Evolutionary conservation across 2,797 vertebrate species (phyloP).

Genomic region (Hapalemur alaotrensis): DNA sequence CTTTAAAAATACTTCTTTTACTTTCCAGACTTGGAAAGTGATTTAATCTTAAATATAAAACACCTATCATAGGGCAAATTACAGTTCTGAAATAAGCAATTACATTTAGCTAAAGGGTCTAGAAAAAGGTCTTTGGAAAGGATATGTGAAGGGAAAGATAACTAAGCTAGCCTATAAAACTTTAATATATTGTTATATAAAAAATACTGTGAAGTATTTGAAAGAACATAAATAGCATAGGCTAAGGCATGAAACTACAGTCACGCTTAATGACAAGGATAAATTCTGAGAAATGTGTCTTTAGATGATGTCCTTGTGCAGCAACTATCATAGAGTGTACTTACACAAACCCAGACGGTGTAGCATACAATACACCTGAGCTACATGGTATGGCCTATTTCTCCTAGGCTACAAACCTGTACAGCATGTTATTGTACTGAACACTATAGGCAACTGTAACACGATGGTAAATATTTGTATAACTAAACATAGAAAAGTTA

Average conservation of each 20-base stretch:
- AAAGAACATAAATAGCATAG: constrained; percentile 26
- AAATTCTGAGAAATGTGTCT: background rate
- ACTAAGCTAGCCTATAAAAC: background rate
- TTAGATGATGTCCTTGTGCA: background rate
- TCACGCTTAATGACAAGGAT: background rate
- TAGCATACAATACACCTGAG: background rate
- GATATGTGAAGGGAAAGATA: background rate
- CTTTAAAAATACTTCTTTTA: constrained; percentile 58
- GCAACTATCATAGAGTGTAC: background rate
- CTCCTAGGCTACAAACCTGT: background rate
- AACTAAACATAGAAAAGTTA: background rate
- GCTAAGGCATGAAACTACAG: background rate
- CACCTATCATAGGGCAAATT: constrained; percentile 48
- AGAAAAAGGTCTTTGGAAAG: constrained; percentile 55
- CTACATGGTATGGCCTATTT: background rate
- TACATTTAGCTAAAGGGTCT: constrained; percentile 50
- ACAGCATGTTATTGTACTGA: background rate
- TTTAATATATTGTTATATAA: background rate
- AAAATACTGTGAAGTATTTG: background rate
- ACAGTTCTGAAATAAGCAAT: constrained; percentile 63
- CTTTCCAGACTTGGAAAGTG: constrained; percentile 51
- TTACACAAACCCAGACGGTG: background rate
- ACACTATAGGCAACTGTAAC: background rate
- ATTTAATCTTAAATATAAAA: constrained; percentile 74
- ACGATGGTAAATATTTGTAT: background rate